phyloP scores from a whole-genome alignment of 2,113 vertebrate species.

The Chaetorhynchus papuensis region DNA sequence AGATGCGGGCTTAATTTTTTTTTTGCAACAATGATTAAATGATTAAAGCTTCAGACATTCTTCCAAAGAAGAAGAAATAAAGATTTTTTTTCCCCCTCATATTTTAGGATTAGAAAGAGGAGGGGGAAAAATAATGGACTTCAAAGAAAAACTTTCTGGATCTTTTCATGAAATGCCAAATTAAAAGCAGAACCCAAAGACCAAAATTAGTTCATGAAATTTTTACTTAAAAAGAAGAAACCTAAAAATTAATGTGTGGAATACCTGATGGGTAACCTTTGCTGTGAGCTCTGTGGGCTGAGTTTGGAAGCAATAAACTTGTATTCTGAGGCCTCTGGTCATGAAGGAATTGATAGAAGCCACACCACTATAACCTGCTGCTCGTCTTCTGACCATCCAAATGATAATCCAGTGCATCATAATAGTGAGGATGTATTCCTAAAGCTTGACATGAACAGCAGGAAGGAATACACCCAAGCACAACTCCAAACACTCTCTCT shows the following conservation, averaged over 20 bases:
- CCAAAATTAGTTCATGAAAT: neutral
- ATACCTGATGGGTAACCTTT: neutral
- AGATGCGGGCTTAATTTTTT: neutral
- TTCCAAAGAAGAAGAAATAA: neutral
- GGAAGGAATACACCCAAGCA: neutral
- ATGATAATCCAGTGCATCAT: neutral
- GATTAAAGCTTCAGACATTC: neutral
- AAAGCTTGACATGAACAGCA: neutral
- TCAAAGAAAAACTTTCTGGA: neutral
- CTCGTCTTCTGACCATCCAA: neutral
- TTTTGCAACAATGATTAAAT: neutral
- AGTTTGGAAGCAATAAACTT: neutral
- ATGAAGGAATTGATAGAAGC: neutral
- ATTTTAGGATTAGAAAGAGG: neutral
- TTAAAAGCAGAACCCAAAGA: neutral
- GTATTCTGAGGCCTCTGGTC: neutral
- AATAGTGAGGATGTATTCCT: neutral
- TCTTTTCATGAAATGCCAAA: neutral
- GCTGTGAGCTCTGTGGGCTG: neutral
- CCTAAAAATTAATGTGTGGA: neutral
- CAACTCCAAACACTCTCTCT: neutral
- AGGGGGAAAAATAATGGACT: neutral
- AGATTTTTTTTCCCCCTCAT: neutral
- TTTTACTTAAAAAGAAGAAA: neutral
- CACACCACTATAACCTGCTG: neutral